These are phyloP conservation scores for Gymnoscopelus braueri DNA, from an alignment of 2,797 vertebrate species.

Conservation along the genomic window DNA sequence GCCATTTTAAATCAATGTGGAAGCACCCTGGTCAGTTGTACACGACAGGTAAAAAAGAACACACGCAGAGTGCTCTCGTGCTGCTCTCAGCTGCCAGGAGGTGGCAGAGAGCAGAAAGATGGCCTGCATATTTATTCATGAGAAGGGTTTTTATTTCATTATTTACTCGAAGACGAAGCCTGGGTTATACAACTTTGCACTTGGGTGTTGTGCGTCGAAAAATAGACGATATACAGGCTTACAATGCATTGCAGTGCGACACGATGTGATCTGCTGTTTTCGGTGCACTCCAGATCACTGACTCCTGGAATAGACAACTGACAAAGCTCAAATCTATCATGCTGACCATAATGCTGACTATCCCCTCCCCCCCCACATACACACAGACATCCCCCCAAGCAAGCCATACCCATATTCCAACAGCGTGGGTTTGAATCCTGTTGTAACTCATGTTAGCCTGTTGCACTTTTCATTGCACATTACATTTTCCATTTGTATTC, in stretches of 20 bases:
- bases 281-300: conserved; percentile 49
- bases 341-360: too few relatives aligned
- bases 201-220: not conserved
- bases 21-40: conserved; percentile 23
- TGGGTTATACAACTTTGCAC: conserved; percentile 18
- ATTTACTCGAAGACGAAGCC: conserved; percentile 24
- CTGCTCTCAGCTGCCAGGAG: conserved; percentile 28
- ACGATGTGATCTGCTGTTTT: too few relatives aligned
- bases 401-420: conserved; percentile 20
- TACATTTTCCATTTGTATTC: conserved; percentile 1
- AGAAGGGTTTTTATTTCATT: conserved; percentile 38
- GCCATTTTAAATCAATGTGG: conserved; percentile 50
- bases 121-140: conserved; percentile 50
- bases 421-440: conserved; percentile 10
- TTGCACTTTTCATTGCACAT: conserved; percentile 4
- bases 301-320: conserved; percentile 41
- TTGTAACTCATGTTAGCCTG: not conserved
- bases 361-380: too few relatives aligned
- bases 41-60: conserved; percentile 39
- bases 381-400: conserved; percentile 22
- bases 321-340: too few relatives aligned
- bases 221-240: too few relatives aligned
- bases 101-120: conserved; percentile 42
- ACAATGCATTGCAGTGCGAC: too few relatives aligned
- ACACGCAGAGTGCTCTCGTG: conserved; percentile 39